Percentiles rank a stretch among this genome's conserved stretches.
phyloP scores from a whole-genome alignment of 2,888 invertebrate genomes.

The Yponomeuta evonymella region DNA sequence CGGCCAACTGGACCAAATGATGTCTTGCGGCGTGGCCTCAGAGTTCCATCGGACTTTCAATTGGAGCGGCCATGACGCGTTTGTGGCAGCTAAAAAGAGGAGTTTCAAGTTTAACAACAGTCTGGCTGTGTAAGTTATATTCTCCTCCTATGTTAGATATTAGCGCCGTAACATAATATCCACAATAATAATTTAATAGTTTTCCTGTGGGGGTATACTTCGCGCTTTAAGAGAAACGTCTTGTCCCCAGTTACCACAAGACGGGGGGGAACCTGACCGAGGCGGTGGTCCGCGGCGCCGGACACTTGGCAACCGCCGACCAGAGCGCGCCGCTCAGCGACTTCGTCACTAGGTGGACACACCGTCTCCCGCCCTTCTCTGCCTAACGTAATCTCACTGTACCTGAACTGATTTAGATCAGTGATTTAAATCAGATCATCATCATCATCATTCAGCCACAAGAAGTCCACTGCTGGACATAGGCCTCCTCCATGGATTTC shows the following conservation, averaged over 20 bases:
- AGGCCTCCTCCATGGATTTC: no score
- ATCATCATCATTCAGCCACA: no score
- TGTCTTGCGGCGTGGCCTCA: constrained; percentile 50
- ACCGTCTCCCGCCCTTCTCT: neutral
- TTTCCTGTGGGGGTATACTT: no score
- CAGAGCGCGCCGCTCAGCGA: constrained; percentile 40
- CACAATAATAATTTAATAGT: no score
- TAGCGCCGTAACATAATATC: no score
- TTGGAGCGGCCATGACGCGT: constrained; percentile 46
- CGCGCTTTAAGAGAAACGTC: constrained; percentile 30
- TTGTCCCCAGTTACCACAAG: constrained; percentile 69
- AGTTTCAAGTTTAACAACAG: no score
- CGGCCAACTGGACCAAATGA: constrained; percentile 61
- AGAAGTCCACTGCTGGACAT: no score
- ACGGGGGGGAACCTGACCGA: constrained; percentile 72
- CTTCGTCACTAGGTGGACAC: neutral
- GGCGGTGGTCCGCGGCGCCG: constrained; percentile 76
- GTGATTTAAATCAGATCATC: no score
- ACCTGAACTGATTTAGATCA: no score
- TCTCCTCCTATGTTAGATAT: no score
- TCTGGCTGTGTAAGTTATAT: neutral
- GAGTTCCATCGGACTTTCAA: constrained; percentile 55
- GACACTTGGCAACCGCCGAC: constrained; percentile 80
- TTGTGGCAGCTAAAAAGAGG: constrained; percentile 31
- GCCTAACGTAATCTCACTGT: neutral